Conservation (phyloP, 2,888 invertebrate species). For the Protophormia terraenovae region DNA sequence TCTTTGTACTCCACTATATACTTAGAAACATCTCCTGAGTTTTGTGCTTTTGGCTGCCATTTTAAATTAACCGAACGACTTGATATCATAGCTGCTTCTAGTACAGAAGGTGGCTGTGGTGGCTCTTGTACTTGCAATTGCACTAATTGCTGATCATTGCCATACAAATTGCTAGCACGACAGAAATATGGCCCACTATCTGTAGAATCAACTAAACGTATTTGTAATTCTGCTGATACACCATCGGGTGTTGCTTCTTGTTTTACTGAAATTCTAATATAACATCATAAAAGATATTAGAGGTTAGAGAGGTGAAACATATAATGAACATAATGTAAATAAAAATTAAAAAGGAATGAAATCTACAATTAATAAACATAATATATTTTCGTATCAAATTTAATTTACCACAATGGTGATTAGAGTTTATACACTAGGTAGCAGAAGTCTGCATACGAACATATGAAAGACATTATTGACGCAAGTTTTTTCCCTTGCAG, state of each 20-base stretch:
- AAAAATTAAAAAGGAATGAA: constrained; percentile 12
- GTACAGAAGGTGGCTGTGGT: constrained; percentile 86
- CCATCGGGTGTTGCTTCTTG: constrained; percentile 87
- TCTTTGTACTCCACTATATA: constrained; percentile 87
- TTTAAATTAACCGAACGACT: constrained; percentile 89
- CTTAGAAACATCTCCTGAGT: constrained; percentile 87
- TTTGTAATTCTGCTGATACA: constrained; percentile 87
- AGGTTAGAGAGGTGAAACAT: background rate
- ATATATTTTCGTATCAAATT: too few species aligned
- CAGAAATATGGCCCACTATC: constrained; percentile 91
- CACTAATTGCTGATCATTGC: constrained; percentile 87
- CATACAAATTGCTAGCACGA: constrained; percentile 88
- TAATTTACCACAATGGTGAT: too few species aligned
- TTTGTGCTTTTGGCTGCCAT: constrained; percentile 87
- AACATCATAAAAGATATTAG: background rate
- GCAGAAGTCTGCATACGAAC: too few species aligned
- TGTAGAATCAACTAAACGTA: constrained; percentile 86
- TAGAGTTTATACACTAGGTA: too few species aligned
- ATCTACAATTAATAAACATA: constrained; percentile 21
- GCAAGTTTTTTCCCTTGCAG: too few species aligned
- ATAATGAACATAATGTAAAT: background rate
- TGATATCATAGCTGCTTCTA: constrained; percentile 87
- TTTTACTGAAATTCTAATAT: constrained; percentile 83
- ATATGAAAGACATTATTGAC: too few species aligned
- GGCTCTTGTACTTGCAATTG: constrained; percentile 89